Conservation (phyloP, 2,888 invertebrate genomes). For the Ichneumoninae sp. region DNA sequence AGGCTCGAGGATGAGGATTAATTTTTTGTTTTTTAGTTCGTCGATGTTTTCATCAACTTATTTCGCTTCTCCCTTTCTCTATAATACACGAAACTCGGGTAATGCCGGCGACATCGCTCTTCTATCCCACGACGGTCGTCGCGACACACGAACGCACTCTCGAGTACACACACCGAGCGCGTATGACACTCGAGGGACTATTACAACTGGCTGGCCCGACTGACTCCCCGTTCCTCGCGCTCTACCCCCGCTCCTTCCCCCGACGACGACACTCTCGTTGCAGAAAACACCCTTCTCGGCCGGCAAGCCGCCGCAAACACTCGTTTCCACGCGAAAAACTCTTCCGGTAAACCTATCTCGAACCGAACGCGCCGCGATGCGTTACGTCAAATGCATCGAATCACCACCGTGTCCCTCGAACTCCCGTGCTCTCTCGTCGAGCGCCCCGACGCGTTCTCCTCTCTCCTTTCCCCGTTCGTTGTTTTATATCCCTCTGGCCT, state of each 20-base stretch:
- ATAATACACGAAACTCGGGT: conserved; percentile 11
- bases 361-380: conserved; percentile 25
- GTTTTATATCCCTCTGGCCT: neutral
- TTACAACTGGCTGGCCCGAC: conserved; percentile 54
- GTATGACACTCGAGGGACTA: conserved; percentile 58
- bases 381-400: conserved; percentile 42
- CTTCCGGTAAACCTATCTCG: conserved; percentile 20
- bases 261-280: neutral
- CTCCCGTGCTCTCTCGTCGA: conserved; percentile 6
- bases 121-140: conserved; percentile 18
- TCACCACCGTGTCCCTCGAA: conserved; percentile 6
- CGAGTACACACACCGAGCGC: conserved; percentile 50
- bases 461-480: conserved; percentile 7
- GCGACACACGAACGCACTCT: conserved; percentile 29
- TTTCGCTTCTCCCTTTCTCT: neutral
- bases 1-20: too few species aligned
- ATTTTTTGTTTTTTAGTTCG: neutral
- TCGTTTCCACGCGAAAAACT: conserved; percentile 5
- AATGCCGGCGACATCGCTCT: conserved; percentile 41
- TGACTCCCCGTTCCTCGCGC: conserved; percentile 1
- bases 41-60: neutral
- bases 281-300: conserved; percentile 24
- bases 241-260: conserved; percentile 39
- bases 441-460: conserved; percentile 16
- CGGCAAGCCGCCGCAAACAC: conserved; percentile 46